These are phyloP conservation scores for Leptinotarsa tumamoca DNA, from an alignment of 2,888 invertebrate species.

Conservation along the genomic window DNA sequence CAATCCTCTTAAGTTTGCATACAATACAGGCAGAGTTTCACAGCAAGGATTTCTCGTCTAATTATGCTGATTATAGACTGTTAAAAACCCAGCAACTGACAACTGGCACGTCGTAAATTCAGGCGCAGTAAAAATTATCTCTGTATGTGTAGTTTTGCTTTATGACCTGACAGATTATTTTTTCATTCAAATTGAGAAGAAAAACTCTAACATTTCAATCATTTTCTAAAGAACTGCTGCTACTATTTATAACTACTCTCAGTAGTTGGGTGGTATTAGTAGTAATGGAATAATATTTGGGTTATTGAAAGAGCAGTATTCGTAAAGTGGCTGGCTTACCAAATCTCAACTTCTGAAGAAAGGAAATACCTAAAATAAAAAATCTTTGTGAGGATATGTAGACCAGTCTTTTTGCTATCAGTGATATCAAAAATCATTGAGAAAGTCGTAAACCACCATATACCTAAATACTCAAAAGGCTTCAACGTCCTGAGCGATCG, in stretches of 20 bases:
- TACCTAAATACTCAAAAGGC: no score
- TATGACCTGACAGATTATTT: slow-evolving; percentile 34
- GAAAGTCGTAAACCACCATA: no score
- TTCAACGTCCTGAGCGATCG: no score
- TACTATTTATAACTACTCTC: slow-evolving; percentile 18
- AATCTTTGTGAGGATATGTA: no score
- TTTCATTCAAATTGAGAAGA: slow-evolving; percentile 37
- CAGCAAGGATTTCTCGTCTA: slow-evolving; percentile 34
- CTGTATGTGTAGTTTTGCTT: slow-evolving; percentile 34
- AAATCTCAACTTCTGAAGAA: no score
- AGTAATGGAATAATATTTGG: not conserved
- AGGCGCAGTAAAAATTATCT: slow-evolving; percentile 33
- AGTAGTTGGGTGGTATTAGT: not conserved
- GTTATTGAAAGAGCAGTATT: not conserved
- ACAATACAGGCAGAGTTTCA: slow-evolving; percentile 33
- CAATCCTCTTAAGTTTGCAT: slow-evolving; percentile 27
- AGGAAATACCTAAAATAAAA: no score
- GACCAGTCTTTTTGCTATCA: no score
- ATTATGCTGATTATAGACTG: slow-evolving; percentile 42
- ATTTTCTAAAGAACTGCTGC: slow-evolving; percentile 23
- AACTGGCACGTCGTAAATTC: slow-evolving; percentile 42
- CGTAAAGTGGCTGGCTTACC: not conserved
- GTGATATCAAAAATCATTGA: no score
- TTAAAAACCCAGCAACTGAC: slow-evolving; percentile 39
- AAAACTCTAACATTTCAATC: slow-evolving; percentile 35